Conservation (phyloP, 2,888 invertebrate species). For the Aphodius sticticus region DNA sequence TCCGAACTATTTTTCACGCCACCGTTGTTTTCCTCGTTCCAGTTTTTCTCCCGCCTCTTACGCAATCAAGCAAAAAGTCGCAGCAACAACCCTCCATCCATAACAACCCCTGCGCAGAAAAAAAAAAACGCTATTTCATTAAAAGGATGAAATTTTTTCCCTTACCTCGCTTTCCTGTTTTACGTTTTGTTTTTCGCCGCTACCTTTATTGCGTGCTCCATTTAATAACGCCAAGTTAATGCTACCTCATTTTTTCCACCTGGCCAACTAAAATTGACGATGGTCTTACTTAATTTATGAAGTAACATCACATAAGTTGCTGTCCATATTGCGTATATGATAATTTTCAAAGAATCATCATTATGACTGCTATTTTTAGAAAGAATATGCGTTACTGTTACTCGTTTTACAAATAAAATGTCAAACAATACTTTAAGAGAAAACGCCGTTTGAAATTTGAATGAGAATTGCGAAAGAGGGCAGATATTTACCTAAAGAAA, state of each 20-base stretch:
- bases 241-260: neutral
- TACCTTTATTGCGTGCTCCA: neutral
- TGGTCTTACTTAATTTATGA: too few relatives aligned
- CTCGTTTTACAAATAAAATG: too few relatives aligned
- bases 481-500: too few relatives aligned
- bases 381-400: too few relatives aligned
- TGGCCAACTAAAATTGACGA: neutral
- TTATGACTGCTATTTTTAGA: too few relatives aligned
- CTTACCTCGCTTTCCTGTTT: neutral
- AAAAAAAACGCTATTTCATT: neutral
- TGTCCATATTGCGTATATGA: too few relatives aligned
- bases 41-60: neutral
- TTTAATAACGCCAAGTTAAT: neutral
- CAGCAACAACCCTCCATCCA: neutral
- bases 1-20: neutral
- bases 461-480: too few relatives aligned
- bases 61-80: conserved; percentile 4
- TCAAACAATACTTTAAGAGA: too few relatives aligned
- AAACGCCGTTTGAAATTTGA: too few relatives aligned
- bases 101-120: neutral
- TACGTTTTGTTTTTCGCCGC: neutral
- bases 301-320: too few relatives aligned
- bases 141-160: neutral
- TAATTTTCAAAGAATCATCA: too few relatives aligned
- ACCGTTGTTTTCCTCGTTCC: neutral